Conservation (phyloP, 2,797 vertebrate genomes). For the Myotis findleyi region DNA sequence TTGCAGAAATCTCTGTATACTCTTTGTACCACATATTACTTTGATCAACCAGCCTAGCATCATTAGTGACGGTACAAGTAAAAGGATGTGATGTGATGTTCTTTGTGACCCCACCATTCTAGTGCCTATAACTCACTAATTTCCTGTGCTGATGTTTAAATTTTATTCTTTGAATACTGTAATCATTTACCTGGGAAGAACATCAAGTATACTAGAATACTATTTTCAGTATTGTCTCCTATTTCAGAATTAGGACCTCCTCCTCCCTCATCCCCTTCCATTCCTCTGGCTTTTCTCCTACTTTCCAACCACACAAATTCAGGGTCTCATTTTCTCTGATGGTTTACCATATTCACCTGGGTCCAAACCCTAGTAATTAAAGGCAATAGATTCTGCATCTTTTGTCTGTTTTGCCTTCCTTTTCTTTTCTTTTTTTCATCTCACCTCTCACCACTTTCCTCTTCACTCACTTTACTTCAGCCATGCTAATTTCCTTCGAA, state of each 20-base stretch:
- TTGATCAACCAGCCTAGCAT: conserved; percentile 58
- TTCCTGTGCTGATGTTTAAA: conserved; percentile 22
- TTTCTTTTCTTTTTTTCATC: neutral
- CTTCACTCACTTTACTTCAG: conserved; percentile 10
- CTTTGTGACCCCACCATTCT: conserved; percentile 3
- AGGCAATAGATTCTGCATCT: neutral
- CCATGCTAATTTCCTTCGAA: neutral
- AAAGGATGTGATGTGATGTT: conserved; percentile 31
- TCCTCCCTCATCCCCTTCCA: neutral
- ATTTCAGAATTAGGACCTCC: conserved; percentile 23
- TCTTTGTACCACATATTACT: conserved; percentile 19
- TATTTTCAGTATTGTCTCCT: conserved; percentile 31
- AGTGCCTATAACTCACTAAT: conserved; percentile 34
- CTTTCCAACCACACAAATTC: neutral
- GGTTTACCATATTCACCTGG: neutral
- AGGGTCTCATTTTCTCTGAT: conserved; percentile 1
- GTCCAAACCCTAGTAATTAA: neutral
- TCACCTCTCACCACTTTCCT: neutral
- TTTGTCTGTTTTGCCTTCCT: neutral
- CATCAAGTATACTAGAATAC: neutral
- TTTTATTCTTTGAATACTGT: conserved; percentile 35
- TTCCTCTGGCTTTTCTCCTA: conserved; percentile 16
- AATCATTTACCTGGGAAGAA: conserved; percentile 28
- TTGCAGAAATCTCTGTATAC: conserved; percentile 9
- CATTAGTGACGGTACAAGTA: neutral